Evolutionary conservation across 2,888 invertebrate species (phyloP), one percentile per base, ranked within the genome.

Genomic region (Drosophila prostipennis): DNA sequence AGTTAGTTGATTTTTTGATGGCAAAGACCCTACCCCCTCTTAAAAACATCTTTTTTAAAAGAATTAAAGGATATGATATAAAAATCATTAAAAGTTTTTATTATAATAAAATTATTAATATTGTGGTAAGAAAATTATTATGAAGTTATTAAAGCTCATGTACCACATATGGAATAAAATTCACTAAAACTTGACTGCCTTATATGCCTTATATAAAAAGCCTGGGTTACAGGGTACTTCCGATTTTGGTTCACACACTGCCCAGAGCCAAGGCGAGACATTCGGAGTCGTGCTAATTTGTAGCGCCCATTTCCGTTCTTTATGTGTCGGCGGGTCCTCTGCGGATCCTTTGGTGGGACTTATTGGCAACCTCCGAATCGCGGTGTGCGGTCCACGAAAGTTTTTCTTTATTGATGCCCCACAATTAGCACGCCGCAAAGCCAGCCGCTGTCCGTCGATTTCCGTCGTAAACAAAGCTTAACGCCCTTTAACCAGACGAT

Each of bases 301-400:
- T 85, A 79, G 87, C 79, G 67, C 67, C 89, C 87, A 84, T 84
- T 84, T 84, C 89, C 89, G 89, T 81, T 89, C 78, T 84, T 82
- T 75, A 77, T 81, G 80, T 54, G 29, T 54, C 34, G 40, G 48
- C 49, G 40, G 63, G 32, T 23, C 36, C 53, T 23, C 42, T 48
- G 57, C 16, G 74, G 59, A 37, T 65, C 69, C 69, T 68, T 69
- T 46, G 45, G 46, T 3, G 11, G 10, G 32, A 34, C 36, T 37
- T 42, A 16, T 19, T 36, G 42, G 23, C 34, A 65, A 32, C 52
- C 40, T 45, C 37, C 64, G 37, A 46, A 26, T 65, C 69, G 65
- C 53, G 59, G 63, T 87, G 86, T 86, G 82, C 59, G 81, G 85
- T 80, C 84, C 75, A 19, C 46, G 39, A 45, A 63, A 49, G 54